Base-by-base conservation (phyloP, 2,113 vertebrate genomes). In the Microcebus lehilahytsara region DNA sequence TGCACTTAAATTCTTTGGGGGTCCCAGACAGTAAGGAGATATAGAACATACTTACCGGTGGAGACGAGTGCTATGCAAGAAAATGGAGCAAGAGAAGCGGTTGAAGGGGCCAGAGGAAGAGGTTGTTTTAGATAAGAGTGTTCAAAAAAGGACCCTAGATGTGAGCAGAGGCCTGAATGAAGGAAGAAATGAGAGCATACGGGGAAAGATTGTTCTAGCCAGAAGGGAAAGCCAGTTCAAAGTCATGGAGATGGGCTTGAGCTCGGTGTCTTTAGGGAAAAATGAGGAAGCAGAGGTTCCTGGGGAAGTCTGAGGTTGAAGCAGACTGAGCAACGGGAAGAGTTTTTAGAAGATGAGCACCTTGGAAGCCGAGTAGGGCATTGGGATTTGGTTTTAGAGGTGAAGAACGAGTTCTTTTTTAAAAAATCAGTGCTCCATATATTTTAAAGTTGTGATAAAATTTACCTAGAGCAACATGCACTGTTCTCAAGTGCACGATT, bases 321-420 rank as follows among this genome's bases (percentile, higher is more conserved):
- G 49, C 20, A 12, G n/a, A 22, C 5, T 25, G 72, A 34, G 34
- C 12, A 32, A 34, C 19, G n/a, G 40, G 9, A 19, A 51, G 64
- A 6, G 9, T 1, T 20, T 20, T 12, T 0, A 1, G 25, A 19
- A 4, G 37, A 25, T 23, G 0, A 34, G n/a, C 27, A 10, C 9
- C 66, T 86, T 37, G 66, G 34, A 6, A n/a, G 49, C 66, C 23
- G 3, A 9, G 40, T 30, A 14, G 53, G 37, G 11, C 22, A 25
- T 16, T 30, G 67, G 34, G 67, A 20, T 37, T 53, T 53, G 27
- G 22, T 19, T 42, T 89, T 22, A 51, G 40, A 60, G 5, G n/a
- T 0, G 16, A 9, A 1, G 32, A n/a, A 49, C 2, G 25, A 2
- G 42, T 6, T 17, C 30, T 62, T 27, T 62, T 62, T 62, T 62